Conservation (phyloP, 2,888 invertebrate genomes). For the Deilephila porcellus region DNA sequence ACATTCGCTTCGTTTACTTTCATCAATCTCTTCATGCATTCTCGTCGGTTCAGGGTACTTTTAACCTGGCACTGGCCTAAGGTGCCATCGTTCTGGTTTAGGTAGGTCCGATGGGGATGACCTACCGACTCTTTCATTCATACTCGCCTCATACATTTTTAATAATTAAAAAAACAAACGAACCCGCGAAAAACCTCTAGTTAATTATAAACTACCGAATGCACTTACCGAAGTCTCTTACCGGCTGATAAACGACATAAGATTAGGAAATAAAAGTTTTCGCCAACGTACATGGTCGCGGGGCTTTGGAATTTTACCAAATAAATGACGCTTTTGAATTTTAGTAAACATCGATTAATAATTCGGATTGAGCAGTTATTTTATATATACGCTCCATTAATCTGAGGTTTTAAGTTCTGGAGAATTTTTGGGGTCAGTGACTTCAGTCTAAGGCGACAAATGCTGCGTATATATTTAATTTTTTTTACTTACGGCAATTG, state of each 20-base stretch:
- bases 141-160: neutral
- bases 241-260: conserved; percentile 6
- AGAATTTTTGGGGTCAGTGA: neutral
- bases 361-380: conserved; percentile 42
- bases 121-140: too few species aligned
- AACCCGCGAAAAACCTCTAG: neutral
- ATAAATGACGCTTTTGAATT: conserved; percentile 30
- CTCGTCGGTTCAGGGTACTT: too few species aligned
- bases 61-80: too few species aligned
- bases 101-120: too few species aligned
- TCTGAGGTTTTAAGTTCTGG: neutral
- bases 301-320: conserved; percentile 13
- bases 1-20: too few species aligned
- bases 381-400: conserved; percentile 25
- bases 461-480: neutral
- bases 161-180: neutral
- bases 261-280: conserved; percentile 19
- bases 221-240: conserved; percentile 1
- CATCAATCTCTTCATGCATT: too few species aligned
- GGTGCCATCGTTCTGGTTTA: too few species aligned
- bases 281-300: neutral
- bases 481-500: too few species aligned
- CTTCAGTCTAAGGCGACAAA: neutral
- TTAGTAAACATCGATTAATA: conserved; percentile 53
- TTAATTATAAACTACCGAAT: conserved; percentile 12